phyloP scores from a whole-genome alignment of 2,888 invertebrate genomes.

The Nomada fabriciana region DNA sequence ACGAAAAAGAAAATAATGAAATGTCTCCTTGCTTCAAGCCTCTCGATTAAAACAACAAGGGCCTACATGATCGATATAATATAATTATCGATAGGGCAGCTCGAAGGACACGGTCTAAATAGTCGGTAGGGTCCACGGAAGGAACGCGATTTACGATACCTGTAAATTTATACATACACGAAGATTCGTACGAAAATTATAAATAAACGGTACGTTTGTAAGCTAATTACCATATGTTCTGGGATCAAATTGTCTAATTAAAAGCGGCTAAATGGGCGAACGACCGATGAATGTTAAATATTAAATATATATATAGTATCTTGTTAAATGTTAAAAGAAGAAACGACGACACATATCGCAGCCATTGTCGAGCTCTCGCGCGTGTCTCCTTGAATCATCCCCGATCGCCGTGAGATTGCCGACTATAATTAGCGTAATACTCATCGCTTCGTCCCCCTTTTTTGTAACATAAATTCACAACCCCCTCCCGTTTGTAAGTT shows the following conservation, averaged over 20 bases:
- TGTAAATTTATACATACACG: slow-evolving; percentile 66
- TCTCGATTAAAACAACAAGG: slow-evolving; percentile 12
- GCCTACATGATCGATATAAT: slow-evolving; percentile 18
- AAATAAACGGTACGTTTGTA: slow-evolving; percentile 62
- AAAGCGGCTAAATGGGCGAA: slow-evolving; percentile 60
- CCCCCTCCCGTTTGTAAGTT: slow-evolving; percentile 62
- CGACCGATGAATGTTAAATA: slow-evolving; percentile 58
- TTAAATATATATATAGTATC: slow-evolving; percentile 44
- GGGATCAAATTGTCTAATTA: slow-evolving; percentile 77
- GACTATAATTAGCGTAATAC: slow-evolving; percentile 43
- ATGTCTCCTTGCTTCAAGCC: slow-evolving; percentile 16
- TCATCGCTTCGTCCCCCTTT: background rate
- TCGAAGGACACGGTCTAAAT: slow-evolving; percentile 19
- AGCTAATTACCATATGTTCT: slow-evolving; percentile 74
- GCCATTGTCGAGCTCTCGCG: slow-evolving; percentile 44
- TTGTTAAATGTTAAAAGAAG: slow-evolving; percentile 52
- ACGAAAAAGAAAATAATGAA: background rate
- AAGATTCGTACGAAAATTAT: slow-evolving; percentile 59
- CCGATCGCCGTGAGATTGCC: slow-evolving; percentile 44
- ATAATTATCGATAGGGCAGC: slow-evolving; percentile 2
- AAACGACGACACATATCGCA: slow-evolving; percentile 66
- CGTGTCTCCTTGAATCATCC: slow-evolving; percentile 37
- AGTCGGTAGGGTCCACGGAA: slow-evolving; percentile 28
- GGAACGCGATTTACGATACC: slow-evolving; percentile 27
- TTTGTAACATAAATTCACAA: slow-evolving; percentile 41